Base-by-base conservation (phyloP, 2,888 invertebrate genomes). In the Ferrisia virgata region DNA sequence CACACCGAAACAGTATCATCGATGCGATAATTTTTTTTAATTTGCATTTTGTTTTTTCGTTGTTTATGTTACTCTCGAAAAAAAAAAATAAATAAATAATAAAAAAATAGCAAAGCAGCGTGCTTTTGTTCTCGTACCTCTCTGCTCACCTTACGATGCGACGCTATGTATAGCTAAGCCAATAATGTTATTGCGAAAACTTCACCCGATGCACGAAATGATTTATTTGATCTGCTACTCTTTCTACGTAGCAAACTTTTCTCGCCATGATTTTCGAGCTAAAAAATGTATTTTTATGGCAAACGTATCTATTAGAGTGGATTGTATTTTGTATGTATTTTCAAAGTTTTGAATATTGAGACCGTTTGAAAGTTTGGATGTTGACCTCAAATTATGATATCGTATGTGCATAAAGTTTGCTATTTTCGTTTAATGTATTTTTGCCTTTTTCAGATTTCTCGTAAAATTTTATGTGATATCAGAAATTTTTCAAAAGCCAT, bases 1-100 rank as follows among this genome's bases (percentile, higher is more conserved):
- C 3, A n/a, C n/a, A n/a, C n/a, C n/a, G n/a, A 64, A 64, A 22
- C 9, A 58, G 58, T 58, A 64, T 64, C 58, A 28, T 53, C 53
- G 53, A 53, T 18, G 58, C 58, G 58, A 64, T 64, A 64, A 64
- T 64, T 64, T 64, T 64, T 64, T 64, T 64, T 64, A 64, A 64
- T 64, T 64, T 64, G 58, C 58, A 64, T 64, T 64, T 64, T n/a
- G n/a, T n/a, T 64, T 53, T 9, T 64, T 13, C 58, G 58, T 64
- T 64, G 28, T 64, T 64, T 64, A 28, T 64, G 58, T 64, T 6
- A 25, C 58, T 3, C 28, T 64, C n/a, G 43, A 43, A 43, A 43
- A 43, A 6, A 36, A 8, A 6, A 36, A 6, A 18, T 47, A 5
- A 18, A 47, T 6, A 47, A n/a, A n/a, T n/a, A n/a, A n/a, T n/a